These are phyloP conservation scores for Paramisgurnus dabryanus DNA, from an alignment of 2,113 vertebrate species.

Conservation along the genomic window DNA sequence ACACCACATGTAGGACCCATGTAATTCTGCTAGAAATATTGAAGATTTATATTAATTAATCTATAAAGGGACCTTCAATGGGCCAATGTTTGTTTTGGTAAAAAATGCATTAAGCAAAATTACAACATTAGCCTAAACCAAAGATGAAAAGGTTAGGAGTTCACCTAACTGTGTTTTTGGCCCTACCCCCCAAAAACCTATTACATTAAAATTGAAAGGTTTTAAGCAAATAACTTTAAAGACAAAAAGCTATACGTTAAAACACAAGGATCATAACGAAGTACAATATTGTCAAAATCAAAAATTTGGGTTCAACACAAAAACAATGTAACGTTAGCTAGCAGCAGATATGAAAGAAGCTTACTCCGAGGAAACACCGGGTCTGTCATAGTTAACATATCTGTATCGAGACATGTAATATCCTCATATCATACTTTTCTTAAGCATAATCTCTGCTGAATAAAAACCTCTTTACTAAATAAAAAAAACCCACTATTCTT, in stretches of 20 bases:
- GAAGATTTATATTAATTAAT: neutral
- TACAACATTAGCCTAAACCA: too few relatives aligned
- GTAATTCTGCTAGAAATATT: neutral
- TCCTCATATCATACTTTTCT: neutral
- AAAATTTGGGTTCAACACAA: neutral
- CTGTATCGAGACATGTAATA: slow-evolving; percentile 1
- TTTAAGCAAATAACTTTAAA: too few relatives aligned
- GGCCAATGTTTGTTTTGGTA: too few relatives aligned
- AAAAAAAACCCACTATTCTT: neutral
- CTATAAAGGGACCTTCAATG: neutral
- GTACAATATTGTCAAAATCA: too few relatives aligned
- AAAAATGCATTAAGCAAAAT: too few relatives aligned
- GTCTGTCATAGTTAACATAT: slow-evolving; percentile 39
- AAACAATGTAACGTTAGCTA: neutral
- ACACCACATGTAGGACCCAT: neutral
- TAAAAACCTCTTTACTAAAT: neutral
- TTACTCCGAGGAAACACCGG: slow-evolving; percentile 47
- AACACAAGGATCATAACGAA: too few relatives aligned
- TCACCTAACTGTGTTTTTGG: too few relatives aligned
- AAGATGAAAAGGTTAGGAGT: too few relatives aligned
- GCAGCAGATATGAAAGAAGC: slow-evolving; percentile 13
- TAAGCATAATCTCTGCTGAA: neutral
- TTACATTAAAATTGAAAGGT: too few relatives aligned
- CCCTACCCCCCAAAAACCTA: too few relatives aligned
- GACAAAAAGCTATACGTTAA: too few relatives aligned